Conservation (phyloP, 2,888 invertebrate species). For the Deroplatys truncata region DNA sequence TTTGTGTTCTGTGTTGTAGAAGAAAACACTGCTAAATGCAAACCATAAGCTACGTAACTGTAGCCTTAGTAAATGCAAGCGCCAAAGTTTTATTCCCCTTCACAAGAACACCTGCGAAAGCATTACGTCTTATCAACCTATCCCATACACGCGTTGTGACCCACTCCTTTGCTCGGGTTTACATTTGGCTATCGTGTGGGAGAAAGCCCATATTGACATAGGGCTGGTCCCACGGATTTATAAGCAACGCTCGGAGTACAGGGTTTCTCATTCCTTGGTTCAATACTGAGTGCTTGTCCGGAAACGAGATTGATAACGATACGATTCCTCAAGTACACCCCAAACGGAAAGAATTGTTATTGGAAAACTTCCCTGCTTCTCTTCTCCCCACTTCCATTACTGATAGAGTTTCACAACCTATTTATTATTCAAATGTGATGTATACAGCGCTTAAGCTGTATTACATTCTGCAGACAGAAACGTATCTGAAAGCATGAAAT, state of each 20-base stretch:
- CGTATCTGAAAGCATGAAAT: no score
- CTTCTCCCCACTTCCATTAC: neutral
- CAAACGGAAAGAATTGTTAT: neutral
- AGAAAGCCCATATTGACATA: neutral
- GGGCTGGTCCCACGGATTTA: neutral
- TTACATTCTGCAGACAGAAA: neutral
- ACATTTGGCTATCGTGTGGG: neutral
- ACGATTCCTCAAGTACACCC: neutral
- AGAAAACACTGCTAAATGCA: no score
- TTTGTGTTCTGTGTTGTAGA: no score
- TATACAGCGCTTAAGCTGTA: neutral
- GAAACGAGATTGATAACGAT: neutral
- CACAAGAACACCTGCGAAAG: no score
- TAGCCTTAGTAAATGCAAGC: no score
- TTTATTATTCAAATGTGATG: neutral
- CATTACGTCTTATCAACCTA: accelerated
- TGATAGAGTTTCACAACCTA: neutral
- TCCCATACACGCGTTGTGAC: no score
- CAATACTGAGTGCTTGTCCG: neutral
- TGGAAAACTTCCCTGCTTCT: neutral
- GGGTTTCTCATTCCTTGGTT: neutral
- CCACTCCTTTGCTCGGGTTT: no score
- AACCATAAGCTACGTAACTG: no score
- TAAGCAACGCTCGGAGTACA: neutral
- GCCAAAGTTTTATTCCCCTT: no score